Evolutionary conservation across 2,113 vertebrate species (phyloP).

Genomic region (Furnarius figulus): DNA sequence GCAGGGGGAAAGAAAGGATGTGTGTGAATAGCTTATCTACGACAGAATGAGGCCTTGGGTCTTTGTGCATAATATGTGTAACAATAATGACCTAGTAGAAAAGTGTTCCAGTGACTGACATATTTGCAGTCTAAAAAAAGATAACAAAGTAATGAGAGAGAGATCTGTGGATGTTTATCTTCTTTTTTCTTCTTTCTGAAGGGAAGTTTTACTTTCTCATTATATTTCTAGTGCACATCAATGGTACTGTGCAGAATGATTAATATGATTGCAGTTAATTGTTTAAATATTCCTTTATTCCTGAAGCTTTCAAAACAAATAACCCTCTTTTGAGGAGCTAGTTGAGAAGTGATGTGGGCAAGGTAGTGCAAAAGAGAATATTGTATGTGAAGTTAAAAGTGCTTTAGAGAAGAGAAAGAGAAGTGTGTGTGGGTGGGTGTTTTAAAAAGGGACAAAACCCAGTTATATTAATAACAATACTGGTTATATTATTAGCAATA

Average conservation of each 20-base stretch:
- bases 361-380: neutral
- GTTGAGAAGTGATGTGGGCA: neutral
- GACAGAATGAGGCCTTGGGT: slow-evolving; percentile 44
- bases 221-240: neutral
- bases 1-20: neutral
- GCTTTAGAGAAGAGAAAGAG: neutral
- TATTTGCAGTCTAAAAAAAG: neutral
- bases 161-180: slow-evolving; percentile 16
- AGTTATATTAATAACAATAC: neutral
- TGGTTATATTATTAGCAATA: neutral
- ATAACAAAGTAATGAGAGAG: slow-evolving; percentile 24
- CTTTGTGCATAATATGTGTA: slow-evolving; percentile 14
- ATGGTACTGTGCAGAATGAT: neutral
- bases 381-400: neutral
- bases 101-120: slow-evolving; percentile 29
- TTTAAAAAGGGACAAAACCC: neutral
- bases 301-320: slow-evolving; percentile 3
- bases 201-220: slow-evolving; percentile 21
- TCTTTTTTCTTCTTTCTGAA: neutral
- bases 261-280: slow-evolving; percentile 12
- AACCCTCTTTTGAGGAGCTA: neutral
- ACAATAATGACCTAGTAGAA: slow-evolving; percentile 12
- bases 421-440: neutral
- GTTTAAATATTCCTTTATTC: slow-evolving; percentile 36
- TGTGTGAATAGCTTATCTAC: slow-evolving; percentile 16